Evolutionary conservation across 2,113 vertebrate species (phyloP).

Genomic region (Ictalurus punctatus): DNA sequence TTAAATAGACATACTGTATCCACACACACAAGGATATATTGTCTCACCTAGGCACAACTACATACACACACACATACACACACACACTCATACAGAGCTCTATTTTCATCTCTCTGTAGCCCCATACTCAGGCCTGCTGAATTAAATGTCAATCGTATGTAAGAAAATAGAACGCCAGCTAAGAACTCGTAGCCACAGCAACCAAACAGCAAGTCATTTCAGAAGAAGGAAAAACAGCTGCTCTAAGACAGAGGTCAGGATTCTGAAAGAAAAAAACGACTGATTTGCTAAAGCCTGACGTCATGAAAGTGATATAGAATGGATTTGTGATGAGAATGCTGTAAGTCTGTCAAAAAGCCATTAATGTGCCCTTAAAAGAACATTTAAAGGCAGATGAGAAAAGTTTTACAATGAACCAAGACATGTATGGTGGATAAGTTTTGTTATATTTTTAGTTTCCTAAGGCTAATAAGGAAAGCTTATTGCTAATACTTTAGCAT

Average conservation of each 20-base stretch:
- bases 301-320: neutral
- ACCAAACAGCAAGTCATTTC: neutral
- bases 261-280: neutral
- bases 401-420: neutral
- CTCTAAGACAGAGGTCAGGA: neutral
- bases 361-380: neutral
- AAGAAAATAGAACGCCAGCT: constrained; percentile 3
- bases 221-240: constrained; percentile 11
- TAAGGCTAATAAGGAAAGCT: neutral
- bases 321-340: neutral
- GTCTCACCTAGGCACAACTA: neutral
- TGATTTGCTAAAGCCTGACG: neutral
- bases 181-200: constrained; percentile 28
- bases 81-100: neutral
- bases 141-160: constrained; percentile 16
- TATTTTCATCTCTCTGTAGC: constrained; percentile 36
- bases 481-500: neutral
- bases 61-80: constrained; percentile 4
- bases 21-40: neutral
- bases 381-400: neutral
- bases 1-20: neutral
- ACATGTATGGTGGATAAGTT: neutral
- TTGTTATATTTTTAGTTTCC: neutral
- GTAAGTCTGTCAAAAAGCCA: neutral
- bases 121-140: neutral